Conservation (phyloP, 2,113 vertebrate species). For the Pterocles orientalis region DNA sequence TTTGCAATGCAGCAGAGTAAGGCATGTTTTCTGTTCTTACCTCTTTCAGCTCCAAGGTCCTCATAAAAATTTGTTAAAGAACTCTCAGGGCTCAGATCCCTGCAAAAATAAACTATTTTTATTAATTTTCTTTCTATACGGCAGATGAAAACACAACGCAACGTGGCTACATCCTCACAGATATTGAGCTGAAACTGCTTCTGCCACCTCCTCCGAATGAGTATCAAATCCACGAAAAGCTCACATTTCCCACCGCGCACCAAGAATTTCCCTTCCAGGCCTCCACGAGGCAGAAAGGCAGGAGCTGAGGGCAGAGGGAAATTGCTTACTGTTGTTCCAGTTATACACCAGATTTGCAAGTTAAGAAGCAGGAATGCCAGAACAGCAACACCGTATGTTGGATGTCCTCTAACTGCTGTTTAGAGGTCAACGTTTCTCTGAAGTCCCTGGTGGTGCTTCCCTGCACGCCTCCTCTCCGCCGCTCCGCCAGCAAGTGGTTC, state of each 20-base stretch:
- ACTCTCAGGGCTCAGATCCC: neutral
- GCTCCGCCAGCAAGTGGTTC: neutral
- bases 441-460: neutral
- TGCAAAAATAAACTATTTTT: neutral
- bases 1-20: neutral
- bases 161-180: neutral
- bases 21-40: neutral
- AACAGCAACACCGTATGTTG: neutral
- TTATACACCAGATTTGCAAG: neutral
- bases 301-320: neutral
- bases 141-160: neutral
- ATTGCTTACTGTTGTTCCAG: neutral
- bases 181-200: neutral
- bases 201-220: neutral
- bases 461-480: neutral
- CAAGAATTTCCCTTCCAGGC: neutral
- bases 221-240: neutral
- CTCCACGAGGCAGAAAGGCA: neutral
- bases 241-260: neutral
- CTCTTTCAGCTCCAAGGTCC: neutral
- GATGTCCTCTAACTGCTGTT: neutral
- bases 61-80: neutral
- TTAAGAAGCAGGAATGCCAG: neutral
- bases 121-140: neutral
- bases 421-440: neutral